Evolutionary conservation across 2,113 vertebrate genomes (phyloP), one percentile per base, ranked within the genome.

Genomic region (Numida meleagris): DNA sequence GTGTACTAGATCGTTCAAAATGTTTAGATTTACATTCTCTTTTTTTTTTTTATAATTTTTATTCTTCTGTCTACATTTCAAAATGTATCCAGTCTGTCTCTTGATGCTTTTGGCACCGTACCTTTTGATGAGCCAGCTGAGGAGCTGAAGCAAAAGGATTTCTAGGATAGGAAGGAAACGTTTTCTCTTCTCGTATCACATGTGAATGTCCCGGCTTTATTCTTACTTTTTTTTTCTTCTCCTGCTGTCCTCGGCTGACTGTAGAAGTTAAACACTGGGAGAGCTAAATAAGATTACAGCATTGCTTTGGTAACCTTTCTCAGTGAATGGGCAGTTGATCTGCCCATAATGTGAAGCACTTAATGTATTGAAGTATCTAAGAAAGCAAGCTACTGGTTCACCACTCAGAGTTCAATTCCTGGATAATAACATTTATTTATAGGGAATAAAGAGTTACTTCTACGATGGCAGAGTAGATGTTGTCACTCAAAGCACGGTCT

Each of bases 361-460:
- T 95, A 88, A 82, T 79, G 88, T 96, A 92, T 72, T 94, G 90
- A 95, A 93, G 66, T 3, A 4, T 89, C 93, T 78, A 73, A 90
- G 92, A 89, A 94, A 86, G 80, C 6, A 58, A 90, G 73, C 90
- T 92, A 46, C 82, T 81, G 75, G 80, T 95, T 93, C 86, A 33
- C 65, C 88, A 88, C 83, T 95, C 70, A 95, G 88, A 84, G 92
- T 93, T 95, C 88, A 94, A 92, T 96, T 95, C 94, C 82, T 1
- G 0, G 93, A 94, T 95, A 96, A 94, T 95, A 92, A 82, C 92
- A 86, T 92, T 96, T 95, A 95, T 94, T 97, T 95, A 82, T 92
- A 83, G 70, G 31, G 66, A 45, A 94, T 93, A 92, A 93, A 66
- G 93, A 94, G 86, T 89, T 83, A 57, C 48, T 86, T 91, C 82